Evolutionary conservation across 2,888 invertebrate species (phyloP), one percentile per base, ranked within the genome.

Genomic region (Eulithis prunata): DNA sequence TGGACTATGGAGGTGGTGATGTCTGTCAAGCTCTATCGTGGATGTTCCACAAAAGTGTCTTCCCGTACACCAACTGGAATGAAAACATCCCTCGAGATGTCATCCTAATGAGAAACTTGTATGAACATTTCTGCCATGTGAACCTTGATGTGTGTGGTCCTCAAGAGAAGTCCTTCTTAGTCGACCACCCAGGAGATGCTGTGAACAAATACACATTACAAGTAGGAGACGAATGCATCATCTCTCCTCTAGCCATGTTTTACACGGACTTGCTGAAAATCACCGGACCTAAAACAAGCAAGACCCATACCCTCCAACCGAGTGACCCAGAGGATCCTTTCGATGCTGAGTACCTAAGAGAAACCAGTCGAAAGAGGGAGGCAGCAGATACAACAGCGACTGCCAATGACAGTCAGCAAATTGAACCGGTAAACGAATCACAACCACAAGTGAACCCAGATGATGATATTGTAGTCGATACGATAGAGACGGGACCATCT

Each of bases 1-100:
- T 98, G 93, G 97, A 97, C 75, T 98, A 98, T 81, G 98, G 98
- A 4, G 97, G 98, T 4, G 96, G 97, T 11, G 99, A 99, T 89
- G 96, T 99, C 0, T 97, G 98, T 0, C 97, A 98, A 84, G 96
- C 97, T 7, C 95, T 99, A 75, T 96, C 96, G 60, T 97, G 98
- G 96, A 93, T 99, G 72, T 93, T 99, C 32, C 96, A 97, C 74
- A 97, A 97, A 83, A 97, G 97, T 78, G 97, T 97, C 4, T 98
- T 99, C 83, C 98, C 98, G 0, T 98, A 98, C 76, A 96, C 96
- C 80, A 94, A 95, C 64, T 97, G 97, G 89, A 95, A 95, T 78
- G 96, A 96, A 75, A 94, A 93, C 61, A 94, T 96, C 70, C 95
- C 96, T 69, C 90, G 96, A 75, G 98, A 98, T 88, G 96, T 97